phyloP scores from a whole-genome alignment of 2,888 invertebrate species.

The Cistogaster globosa region DNA sequence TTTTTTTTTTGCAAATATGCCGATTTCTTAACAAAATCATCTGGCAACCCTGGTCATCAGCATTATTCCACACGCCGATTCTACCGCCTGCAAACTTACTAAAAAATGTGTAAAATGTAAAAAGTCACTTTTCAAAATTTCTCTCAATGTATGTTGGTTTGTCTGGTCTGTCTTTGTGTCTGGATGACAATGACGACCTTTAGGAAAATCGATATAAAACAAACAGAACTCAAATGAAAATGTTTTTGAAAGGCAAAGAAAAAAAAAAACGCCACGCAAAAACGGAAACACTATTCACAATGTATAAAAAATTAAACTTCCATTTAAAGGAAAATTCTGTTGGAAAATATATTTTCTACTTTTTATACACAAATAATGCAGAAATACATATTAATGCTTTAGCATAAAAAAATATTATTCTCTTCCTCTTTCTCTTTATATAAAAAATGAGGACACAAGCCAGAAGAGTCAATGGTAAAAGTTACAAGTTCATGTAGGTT shows the following conservation, averaged over 20 bases:
- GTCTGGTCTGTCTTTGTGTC: background rate
- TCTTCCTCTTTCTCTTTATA: too few species aligned
- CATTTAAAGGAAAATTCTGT: slow-evolving; percentile 39
- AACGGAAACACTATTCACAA: slow-evolving; percentile 53
- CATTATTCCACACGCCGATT: too few species aligned
- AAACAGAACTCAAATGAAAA: slow-evolving; percentile 41
- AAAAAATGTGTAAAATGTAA: too few species aligned
- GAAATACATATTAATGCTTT: slow-evolving; percentile 11
- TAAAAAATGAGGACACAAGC: slow-evolving; percentile 21
- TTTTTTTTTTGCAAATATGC: too few species aligned
- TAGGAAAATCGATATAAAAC: slow-evolving; percentile 57
- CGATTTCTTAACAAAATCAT: too few species aligned
- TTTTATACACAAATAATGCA: slow-evolving; percentile 6
- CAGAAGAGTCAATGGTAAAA: slow-evolving; percentile 62
- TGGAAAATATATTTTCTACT: slow-evolving; percentile 28
- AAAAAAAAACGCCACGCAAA: slow-evolving; percentile 31
- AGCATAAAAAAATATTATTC: slow-evolving; percentile 37
- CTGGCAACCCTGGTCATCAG: too few species aligned
- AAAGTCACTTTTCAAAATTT: too few species aligned
- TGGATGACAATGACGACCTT: background rate
- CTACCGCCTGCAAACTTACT: too few species aligned
- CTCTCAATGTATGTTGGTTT: slow-evolving; percentile 11
- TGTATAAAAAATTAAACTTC: slow-evolving; percentile 33
- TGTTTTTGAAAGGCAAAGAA: slow-evolving; percentile 4
- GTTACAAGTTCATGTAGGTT: slow-evolving; percentile 65